Evolutionary conservation across 2,113 vertebrate species (phyloP).

Genomic region (Cryptoleucopteryx plumbea): DNA sequence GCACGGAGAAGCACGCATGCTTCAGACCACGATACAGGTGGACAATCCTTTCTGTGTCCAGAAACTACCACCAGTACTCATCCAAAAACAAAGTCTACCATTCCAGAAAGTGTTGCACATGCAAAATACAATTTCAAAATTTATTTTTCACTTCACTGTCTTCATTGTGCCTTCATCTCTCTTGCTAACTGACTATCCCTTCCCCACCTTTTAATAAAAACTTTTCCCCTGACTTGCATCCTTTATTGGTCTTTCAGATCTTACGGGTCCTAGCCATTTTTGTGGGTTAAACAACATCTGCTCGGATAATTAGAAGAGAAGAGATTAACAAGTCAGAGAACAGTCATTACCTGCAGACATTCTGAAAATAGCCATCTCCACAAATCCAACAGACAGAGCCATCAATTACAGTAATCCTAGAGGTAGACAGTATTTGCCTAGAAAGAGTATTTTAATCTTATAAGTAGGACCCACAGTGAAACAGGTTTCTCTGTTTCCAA

Average conservation of each 20-base stretch:
- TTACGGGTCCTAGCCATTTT: neutral
- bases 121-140: neutral
- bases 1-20: rapidly evolving
- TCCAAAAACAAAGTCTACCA: neutral
- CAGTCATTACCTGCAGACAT: constrained; percentile 25
- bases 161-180: neutral
- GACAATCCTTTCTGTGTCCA: neutral
- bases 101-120: neutral
- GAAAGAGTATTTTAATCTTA: neutral
- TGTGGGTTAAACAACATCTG: neutral
- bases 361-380: constrained; percentile 26
- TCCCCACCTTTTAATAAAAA: neutral
- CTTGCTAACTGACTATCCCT: neutral
- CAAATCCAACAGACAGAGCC: neutral
- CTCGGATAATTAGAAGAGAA: neutral
- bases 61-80: neutral
- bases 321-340: constrained; percentile 31
- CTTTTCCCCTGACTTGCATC: neutral
- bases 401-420: neutral
- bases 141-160: neutral
- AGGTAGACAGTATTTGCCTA: neutral
- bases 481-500: neutral
- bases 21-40: neutral
- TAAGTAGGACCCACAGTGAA: neutral
- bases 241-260: neutral